A percentile compares a stretch with the other conserved stretches of the same genome.
Conservation (phyloP, 2,113 vertebrate species). For the Lipophrys pholis region DNA sequence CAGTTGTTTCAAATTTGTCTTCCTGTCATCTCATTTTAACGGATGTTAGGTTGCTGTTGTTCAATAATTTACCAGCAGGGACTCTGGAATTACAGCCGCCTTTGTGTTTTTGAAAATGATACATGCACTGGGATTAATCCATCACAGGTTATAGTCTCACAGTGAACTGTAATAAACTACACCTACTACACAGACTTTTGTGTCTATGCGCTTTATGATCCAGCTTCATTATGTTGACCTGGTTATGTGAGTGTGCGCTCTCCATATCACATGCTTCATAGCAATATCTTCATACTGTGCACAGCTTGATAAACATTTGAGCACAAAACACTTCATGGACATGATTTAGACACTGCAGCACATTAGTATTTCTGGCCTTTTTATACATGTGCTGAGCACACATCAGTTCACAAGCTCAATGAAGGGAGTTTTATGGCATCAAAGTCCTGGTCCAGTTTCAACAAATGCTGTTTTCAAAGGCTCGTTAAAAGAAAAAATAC, state of each 20-base stretch:
- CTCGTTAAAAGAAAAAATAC: slow-evolving; percentile 7
- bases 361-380: too few species aligned
- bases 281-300: neutral
- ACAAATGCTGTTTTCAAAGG: slow-evolving; percentile 19
- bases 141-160: neutral
- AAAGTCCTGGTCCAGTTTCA: slow-evolving; percentile 50
- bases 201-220: slow-evolving; percentile 2
- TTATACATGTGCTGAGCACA: neutral
- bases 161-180: slow-evolving; percentile 1
- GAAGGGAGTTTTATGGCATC: slow-evolving; percentile 38
- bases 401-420: neutral
- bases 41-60: neutral
- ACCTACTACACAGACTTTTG: neutral
- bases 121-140: neutral
- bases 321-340: too few species aligned
- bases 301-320: too few species aligned
- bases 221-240: neutral
- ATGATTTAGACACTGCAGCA: too few species aligned
- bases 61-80: slow-evolving; percentile 47
- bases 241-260: neutral
- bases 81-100: slow-evolving; percentile 35
- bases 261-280: neutral
- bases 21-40: neutral
- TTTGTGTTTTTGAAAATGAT: slow-evolving; percentile 22
- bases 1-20: neutral